These are phyloP conservation scores for Bolborhynchus lineola DNA, from an alignment of 2,113 vertebrate species.

Conservation along the genomic window DNA sequence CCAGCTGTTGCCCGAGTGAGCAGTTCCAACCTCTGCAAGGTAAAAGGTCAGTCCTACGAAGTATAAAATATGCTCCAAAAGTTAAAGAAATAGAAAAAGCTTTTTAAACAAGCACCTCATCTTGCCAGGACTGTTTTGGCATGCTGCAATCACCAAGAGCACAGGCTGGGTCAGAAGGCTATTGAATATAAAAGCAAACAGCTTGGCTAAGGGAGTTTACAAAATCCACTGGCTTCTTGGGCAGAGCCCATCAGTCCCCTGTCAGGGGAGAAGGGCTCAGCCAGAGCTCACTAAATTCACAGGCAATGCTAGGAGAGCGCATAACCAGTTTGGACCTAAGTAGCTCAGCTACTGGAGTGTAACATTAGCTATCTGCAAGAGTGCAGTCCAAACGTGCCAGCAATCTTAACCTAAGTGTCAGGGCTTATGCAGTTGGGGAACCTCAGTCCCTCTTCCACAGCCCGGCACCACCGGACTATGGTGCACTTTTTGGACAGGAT, in stretches of 20 bases:
- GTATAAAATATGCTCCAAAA: neutral
- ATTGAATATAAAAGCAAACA: neutral
- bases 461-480: neutral
- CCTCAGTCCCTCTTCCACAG: neutral
- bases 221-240: neutral
- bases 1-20: neutral
- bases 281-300: neutral
- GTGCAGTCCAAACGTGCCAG: neutral
- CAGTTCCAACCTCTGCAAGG: neutral
- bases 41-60: neutral
- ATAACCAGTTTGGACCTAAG: neutral
- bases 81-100: neutral
- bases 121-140: neutral
- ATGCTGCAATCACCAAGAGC: neutral
- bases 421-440: neutral
- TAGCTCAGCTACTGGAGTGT: neutral
- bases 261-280: neutral
- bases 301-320: neutral
- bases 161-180: neutral
- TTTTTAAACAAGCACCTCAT: neutral
- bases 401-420: neutral
- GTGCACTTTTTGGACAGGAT: neutral
- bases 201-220: neutral
- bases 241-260: neutral
- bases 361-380: neutral